Base-by-base conservation (phyloP, 1,140 invertebrate species). In the Panulirus ornatus region DNA sequence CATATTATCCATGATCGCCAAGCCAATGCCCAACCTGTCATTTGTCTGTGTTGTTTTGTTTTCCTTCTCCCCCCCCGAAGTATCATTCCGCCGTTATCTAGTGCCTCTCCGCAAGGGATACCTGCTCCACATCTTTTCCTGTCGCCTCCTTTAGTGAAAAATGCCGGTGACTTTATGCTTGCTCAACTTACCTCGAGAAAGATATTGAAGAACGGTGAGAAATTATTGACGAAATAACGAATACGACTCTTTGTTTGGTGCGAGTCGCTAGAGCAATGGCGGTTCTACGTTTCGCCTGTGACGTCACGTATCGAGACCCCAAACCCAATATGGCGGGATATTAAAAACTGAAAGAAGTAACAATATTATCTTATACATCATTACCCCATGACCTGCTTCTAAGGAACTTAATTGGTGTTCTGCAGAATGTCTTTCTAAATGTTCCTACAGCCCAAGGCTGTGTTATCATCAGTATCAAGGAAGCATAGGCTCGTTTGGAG, bases 31-130 rank as follows among this genome's bases (percentile, higher is more conserved):
- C 42, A 44, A n/a, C 2, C 38, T 44, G 76, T 79, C 76, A 47
- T 14, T 2, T 51, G 27, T 51, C 19, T n/a, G 73, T 42, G 36
- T 79, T 79, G 76, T 84, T 70, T 42, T 84, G 58, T 81, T 79
- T 42, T 88, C 75, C 58, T 81, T 16, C 58, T 51, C 51, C 76
- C 54, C 75, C 73, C 42, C 36, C 75, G 42, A 51, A 22, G 85
- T 88, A 88, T 88, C 85, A 88, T 79, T 88, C 85, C 85, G 85
- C 85, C 71, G 85, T 88, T 79, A 88, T 88, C 75, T 88, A 88
- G 85, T 88, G 76, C 85, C 85, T 79, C 27, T 63, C 58, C 75
- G 38, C 30, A 19, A 9, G 22, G 38, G n/a, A 19, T 70, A 40
- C 1, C 75, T 70, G 22, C 30, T 19, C 38, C 47, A 3, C 38